These are phyloP conservation scores for Odontocerum albicorne DNA, from an alignment of 2,888 invertebrate species.

Conservation along the genomic window DNA sequence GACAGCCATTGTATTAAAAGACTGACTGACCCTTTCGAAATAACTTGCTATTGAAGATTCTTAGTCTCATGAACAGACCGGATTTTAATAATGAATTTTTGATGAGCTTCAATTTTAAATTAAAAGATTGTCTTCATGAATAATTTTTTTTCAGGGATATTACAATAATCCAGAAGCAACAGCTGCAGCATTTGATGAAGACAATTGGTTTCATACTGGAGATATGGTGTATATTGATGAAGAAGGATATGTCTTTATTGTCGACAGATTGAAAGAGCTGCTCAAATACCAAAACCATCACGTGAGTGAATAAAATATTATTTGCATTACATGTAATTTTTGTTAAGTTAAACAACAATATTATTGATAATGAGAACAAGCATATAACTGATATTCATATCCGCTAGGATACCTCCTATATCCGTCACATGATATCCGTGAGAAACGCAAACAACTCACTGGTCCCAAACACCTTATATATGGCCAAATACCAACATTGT, in stretches of 20 bases:
- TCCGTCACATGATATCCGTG: too few species aligned
- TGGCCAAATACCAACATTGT: too few species aligned
- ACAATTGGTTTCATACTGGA: slow-evolving; percentile 44
- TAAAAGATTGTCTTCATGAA: not conserved
- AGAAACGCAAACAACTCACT: too few species aligned
- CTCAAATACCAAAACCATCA: slow-evolving; percentile 43
- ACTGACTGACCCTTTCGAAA: too few species aligned
- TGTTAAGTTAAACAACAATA: not conserved
- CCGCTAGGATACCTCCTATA: too few species aligned
- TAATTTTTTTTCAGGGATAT: slow-evolving; percentile 37
- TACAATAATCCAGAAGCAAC: slow-evolving; percentile 41
- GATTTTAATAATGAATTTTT: not conserved
- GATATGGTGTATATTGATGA: slow-evolving; percentile 42
- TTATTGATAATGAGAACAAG: not conserved
- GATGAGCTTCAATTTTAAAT: not conserved
- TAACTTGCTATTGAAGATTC: not conserved
- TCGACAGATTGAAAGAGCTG: slow-evolving; percentile 43
- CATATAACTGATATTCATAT: not conserved
- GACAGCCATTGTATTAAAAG: not conserved
- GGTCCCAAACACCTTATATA: too few species aligned
- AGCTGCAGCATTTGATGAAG: slow-evolving; percentile 29
- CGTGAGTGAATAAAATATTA: slow-evolving; percentile 34
- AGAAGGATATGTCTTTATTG: slow-evolving; percentile 40
- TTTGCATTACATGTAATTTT: not conserved
- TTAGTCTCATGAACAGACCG: too few species aligned